Evolutionary conservation across 1,140 invertebrate genomes (phyloP).

Genomic region (Calephelis virginiensis): DNA sequence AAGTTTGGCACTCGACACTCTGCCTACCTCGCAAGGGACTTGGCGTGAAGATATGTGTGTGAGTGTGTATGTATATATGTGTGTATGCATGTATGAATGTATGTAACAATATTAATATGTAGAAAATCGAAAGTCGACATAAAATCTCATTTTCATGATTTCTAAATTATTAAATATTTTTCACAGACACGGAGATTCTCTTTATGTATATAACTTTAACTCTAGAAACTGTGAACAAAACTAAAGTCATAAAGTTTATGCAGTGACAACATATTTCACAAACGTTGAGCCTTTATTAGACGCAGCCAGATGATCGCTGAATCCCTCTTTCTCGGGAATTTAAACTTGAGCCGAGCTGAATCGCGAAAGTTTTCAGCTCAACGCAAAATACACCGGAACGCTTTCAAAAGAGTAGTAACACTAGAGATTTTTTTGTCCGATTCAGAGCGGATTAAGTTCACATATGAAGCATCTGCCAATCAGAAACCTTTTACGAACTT

Average conservation of each 20-base stretch:
- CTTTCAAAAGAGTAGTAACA: slow-evolving; percentile 72
- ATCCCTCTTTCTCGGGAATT: slow-evolving; percentile 61
- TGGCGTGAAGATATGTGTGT: too few species aligned
- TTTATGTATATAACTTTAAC: slow-evolving; percentile 3
- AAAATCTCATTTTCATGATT: too few species aligned
- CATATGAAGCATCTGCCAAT: slow-evolving; percentile 52
- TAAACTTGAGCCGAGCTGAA: slow-evolving; percentile 67
- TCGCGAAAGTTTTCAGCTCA: slow-evolving; percentile 76
- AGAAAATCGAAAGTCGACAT: too few species aligned
- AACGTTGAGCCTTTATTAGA: slow-evolving; percentile 66
- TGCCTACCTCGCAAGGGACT: too few species aligned
- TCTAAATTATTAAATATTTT: too few species aligned
- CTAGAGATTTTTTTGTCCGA: slow-evolving; percentile 53
- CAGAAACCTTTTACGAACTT: slow-evolving; percentile 64
- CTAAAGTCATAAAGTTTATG: slow-evolving; percentile 74
- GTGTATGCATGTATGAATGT: too few species aligned
- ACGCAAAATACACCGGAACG: slow-evolving; percentile 74
- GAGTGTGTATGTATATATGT: too few species aligned
- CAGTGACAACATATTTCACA: slow-evolving; percentile 75
- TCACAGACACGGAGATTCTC: too few species aligned
- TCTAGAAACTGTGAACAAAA: slow-evolving; percentile 49
- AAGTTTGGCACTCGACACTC: too few species aligned
- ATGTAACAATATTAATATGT: too few species aligned
- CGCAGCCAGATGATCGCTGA: slow-evolving; percentile 60
- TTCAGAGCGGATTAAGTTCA: slow-evolving; percentile 64